A percentile compares a stretch with the other conserved stretches of the same genome.
These are phyloP conservation scores for Polylopha cassiicola DNA, from an alignment of 2,888 invertebrate species.

Conservation along the genomic window DNA sequence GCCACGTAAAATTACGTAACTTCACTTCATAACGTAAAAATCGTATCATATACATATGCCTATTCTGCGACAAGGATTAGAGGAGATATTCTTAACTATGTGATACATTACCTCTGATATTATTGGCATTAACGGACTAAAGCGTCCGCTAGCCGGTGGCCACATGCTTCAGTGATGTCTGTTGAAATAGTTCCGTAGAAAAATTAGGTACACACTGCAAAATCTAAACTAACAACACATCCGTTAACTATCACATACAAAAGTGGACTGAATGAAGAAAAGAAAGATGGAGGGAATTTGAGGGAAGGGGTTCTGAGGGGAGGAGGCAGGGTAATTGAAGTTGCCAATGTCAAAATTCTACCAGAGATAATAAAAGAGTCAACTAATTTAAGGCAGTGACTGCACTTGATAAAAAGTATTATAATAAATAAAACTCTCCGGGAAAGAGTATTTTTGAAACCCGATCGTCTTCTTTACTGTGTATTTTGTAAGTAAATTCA, in stretches of 20 bases:
- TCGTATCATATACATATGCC: slow-evolving; percentile 15
- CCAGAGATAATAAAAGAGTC: slow-evolving; percentile 12
- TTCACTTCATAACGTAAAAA: slow-evolving; percentile 20
- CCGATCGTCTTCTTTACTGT: too few relatives aligned
- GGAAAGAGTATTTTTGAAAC: too few relatives aligned
- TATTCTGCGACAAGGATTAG: slow-evolving; percentile 14
- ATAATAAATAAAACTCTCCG: too few relatives aligned
- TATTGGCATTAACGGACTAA: slow-evolving; percentile 9
- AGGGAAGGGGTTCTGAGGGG: not conserved
- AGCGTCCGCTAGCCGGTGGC: slow-evolving; percentile 14
- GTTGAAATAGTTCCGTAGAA: slow-evolving; percentile 1
- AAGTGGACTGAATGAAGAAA: slow-evolving; percentile 13
- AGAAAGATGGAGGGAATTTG: slow-evolving; percentile 14
- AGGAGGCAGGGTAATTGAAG: not conserved
- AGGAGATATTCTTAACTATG: slow-evolving; percentile 2
- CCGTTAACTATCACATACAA: slow-evolving; percentile 5
- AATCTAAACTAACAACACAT: slow-evolving; percentile 8
- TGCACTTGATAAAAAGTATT: too few relatives aligned
- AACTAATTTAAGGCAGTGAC: too few relatives aligned
- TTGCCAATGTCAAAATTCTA: slow-evolving; percentile 8
- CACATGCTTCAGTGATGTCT: slow-evolving; percentile 15
- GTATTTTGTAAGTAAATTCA: too few relatives aligned
- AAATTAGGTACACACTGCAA: too few relatives aligned
- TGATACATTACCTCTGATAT: slow-evolving; percentile 16
- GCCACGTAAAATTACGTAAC: slow-evolving; percentile 22